phyloP scores from a whole-genome alignment of 2,888 invertebrate species.

The Apodemia mormo region DNA sequence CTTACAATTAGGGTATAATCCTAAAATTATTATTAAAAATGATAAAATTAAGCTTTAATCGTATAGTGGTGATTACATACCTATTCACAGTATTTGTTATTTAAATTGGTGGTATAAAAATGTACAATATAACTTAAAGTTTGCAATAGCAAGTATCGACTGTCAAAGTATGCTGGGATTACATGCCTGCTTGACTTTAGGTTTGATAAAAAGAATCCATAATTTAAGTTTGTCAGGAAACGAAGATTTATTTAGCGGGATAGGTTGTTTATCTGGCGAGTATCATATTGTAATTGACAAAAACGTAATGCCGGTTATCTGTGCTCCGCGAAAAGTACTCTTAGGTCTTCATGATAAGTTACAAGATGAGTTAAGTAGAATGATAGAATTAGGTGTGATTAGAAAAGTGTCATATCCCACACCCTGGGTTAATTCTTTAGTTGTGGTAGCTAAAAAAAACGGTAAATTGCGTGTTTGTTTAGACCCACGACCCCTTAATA shows the following conservation, averaged over 20 bases:
- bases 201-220: slow-evolving; percentile 24
- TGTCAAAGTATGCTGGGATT: slow-evolving; percentile 26
- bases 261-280: slow-evolving; percentile 31
- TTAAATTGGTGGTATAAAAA: slow-evolving; percentile 25
- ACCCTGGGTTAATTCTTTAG: slow-evolving; percentile 35
- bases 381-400: slow-evolving; percentile 33
- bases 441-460: slow-evolving; percentile 35
- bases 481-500: slow-evolving; percentile 32
- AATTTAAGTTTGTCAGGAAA: slow-evolving; percentile 17
- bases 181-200: slow-evolving; percentile 20
- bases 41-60: slow-evolving; percentile 26
- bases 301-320: slow-evolving; percentile 27
- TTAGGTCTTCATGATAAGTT: slow-evolving; percentile 18
- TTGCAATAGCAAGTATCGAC: slow-evolving; percentile 24
- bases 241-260: slow-evolving; percentile 19
- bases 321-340: slow-evolving; percentile 31
- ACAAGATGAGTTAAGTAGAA: slow-evolving; percentile 19
- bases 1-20: slow-evolving; percentile 4
- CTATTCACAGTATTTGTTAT: slow-evolving; percentile 27
- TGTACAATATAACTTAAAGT: slow-evolving; percentile 24
- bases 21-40: neutral
- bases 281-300: slow-evolving; percentile 30
- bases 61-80: slow-evolving; percentile 29
- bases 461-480: slow-evolving; percentile 31
- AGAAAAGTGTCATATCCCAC: slow-evolving; percentile 36